Percentiles rank a stretch among this genome's conserved stretches.
Evolutionary conservation across 2,888 invertebrate genomes (phyloP).

Genomic region (Acronicta psi): DNA sequence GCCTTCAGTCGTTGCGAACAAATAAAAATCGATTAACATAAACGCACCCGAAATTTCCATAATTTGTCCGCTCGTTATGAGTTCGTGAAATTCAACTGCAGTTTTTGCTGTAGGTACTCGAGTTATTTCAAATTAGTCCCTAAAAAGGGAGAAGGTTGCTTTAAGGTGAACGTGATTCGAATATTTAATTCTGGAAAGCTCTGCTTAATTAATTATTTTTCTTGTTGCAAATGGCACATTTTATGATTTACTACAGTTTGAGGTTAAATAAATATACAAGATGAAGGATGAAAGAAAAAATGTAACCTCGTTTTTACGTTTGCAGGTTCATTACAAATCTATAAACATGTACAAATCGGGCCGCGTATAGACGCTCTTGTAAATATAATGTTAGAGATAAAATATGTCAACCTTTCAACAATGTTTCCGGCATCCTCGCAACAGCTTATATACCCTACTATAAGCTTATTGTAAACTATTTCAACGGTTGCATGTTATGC

Average conservation of each 20-base stretch:
- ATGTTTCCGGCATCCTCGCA: too few species aligned
- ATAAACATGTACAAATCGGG: constrained; percentile 5
- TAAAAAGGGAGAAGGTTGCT: constrained; percentile 35
- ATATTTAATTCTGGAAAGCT: constrained; percentile 40
- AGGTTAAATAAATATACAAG: constrained; percentile 8
- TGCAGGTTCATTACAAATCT: constrained; percentile 1
- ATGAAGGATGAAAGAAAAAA: constrained; percentile 8
- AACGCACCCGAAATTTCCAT: constrained; percentile 52
- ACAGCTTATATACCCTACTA: constrained; percentile 1
- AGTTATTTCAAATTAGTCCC: constrained; percentile 40
- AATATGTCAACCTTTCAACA: constrained; percentile 19
- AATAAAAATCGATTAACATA: constrained; percentile 60
- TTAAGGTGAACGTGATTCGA: constrained; percentile 51
- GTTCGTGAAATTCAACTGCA: constrained; percentile 31
- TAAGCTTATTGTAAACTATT: constrained; percentile 1
- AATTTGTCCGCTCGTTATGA: constrained; percentile 45
- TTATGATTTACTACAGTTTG: constrained; percentile 43
- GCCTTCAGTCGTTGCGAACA: constrained; percentile 68
- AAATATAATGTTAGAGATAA: constrained; percentile 13
- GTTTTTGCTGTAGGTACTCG: constrained; percentile 33
- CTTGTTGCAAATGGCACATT: constrained; percentile 38
- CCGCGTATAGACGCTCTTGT: constrained; percentile 12
- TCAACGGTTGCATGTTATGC: constrained; percentile 7
- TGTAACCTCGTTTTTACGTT: constrained; percentile 4
- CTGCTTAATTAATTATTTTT: constrained; percentile 43